These are phyloP conservation scores for rat (Rattus norvegicus) DNA, from an alignment of 2,113 vertebrate species.

Conservation along the genomic window DNA sequence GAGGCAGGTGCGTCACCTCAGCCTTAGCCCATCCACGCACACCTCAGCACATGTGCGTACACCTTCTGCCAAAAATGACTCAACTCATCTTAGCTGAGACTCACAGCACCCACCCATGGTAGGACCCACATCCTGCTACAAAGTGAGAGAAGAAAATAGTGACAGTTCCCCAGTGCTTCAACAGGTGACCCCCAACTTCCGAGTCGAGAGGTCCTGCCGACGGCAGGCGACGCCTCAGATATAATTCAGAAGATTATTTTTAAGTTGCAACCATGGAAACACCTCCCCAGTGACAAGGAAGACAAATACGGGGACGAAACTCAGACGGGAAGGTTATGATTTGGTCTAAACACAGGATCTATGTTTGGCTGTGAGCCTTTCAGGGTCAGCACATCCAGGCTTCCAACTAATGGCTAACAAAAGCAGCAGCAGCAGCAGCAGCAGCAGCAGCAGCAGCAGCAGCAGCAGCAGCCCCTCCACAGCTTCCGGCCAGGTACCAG, in stretches of 20 bases:
- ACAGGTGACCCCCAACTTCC: neutral
- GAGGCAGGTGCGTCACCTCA: neutral
- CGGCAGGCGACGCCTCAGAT: neutral
- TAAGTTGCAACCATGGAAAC: neutral
- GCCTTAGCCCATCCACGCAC: neutral
- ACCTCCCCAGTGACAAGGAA: neutral
- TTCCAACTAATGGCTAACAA: slow-evolving; percentile 41
- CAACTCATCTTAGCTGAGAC: neutral
- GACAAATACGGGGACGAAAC: neutral
- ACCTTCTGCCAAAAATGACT: neutral
- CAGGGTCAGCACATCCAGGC: slow-evolving; percentile 62
- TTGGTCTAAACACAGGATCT: slow-evolving; percentile 73
- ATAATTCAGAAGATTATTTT: neutral
- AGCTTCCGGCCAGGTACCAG: slow-evolving; percentile 9
- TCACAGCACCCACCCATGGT: neutral
- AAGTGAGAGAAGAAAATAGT: neutral
- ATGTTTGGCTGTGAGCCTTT: slow-evolving; percentile 72
- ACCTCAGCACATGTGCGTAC: neutral
- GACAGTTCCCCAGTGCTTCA: neutral
- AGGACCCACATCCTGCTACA: neutral
- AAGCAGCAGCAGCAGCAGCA: slow-evolving; percentile 77
- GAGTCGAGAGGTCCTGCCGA: neutral
- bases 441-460: slow-evolving; percentile 77
- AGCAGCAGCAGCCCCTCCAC: slow-evolving; percentile 25
- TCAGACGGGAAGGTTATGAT: slow-evolving; percentile 65